A percentile compares a stretch with the other conserved stretches of the same genome.
These are phyloP conservation scores for Orchestes rusci DNA, from an alignment of 2,888 invertebrate genomes.

Conservation along the genomic window DNA sequence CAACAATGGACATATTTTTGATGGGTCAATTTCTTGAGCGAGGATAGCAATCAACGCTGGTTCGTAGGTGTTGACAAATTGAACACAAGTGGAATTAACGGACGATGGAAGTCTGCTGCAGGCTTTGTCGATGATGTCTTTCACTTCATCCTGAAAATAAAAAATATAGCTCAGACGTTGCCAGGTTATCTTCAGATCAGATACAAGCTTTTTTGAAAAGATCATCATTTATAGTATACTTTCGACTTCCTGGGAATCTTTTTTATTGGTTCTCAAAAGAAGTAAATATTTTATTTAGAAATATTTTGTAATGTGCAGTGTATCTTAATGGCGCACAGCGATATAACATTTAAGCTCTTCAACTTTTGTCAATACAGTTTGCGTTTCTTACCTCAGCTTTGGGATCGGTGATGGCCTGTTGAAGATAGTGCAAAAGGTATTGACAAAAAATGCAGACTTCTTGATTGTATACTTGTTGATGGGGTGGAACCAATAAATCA, in stretches of 20 bases:
- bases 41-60: constrained; percentile 71
- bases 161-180: constrained; percentile 1
- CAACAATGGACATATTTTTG: constrained; percentile 66
- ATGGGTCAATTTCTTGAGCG: constrained; percentile 71
- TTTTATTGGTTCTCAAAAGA: too few relatives aligned
- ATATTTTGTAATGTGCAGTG: too few relatives aligned
- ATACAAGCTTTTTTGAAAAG: too few relatives aligned
- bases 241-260: too few relatives aligned
- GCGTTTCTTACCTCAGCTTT: constrained; percentile 57
- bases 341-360: too few relatives aligned
- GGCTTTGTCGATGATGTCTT: constrained; percentile 57
- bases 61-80: constrained; percentile 73
- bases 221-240: too few relatives aligned
- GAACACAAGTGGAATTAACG: constrained; percentile 58
- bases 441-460: constrained; percentile 71
- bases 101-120: constrained; percentile 61
- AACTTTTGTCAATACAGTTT: too few relatives aligned
- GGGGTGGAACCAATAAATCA: constrained; percentile 45
- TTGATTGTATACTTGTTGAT: constrained; percentile 41
- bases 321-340: too few relatives aligned
- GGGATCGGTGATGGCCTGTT: constrained; percentile 62
- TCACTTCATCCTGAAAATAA: constrained; percentile 57
- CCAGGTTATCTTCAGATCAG: neutral
- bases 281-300: too few relatives aligned
- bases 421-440: constrained; percentile 73